Evolutionary conservation across 2,888 invertebrate genomes (phyloP), one percentile per base, ranked within the genome.

Genomic region (Petrolisthes cinctipes): DNA sequence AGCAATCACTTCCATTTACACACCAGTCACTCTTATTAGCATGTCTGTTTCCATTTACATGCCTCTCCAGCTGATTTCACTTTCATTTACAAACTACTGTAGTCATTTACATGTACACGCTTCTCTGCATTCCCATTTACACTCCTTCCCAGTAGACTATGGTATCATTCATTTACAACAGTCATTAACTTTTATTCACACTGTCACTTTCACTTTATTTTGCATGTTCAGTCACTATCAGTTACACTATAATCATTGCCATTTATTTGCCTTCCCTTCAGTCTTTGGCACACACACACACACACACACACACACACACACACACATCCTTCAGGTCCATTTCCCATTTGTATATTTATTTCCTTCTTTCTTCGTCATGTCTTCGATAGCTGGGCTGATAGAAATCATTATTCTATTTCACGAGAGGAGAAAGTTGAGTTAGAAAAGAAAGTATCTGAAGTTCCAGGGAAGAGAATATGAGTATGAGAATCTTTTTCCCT

Each of bases 351-450:
- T 71, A 51, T 71, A 71, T 61, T 4, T 53, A 53, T 61, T 53
- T 82, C 82, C 54, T 83, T 83, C 71, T 83, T 75, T 23, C 75
- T 81, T 86, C 83, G 80, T 71, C 86, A 86, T 66, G 87, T 81
- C 87, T 80, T 75, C 73, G 87, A 83, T 80, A 84, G 87, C 84
- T 84, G 87, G 84, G 83, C 57, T 88, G 87, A 88, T 54, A 66
- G 68, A 83, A 73, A 71, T 88, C 76, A 80, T 84, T 66, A 83
- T 73, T 84, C 84, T 87, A 87, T 88, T 83, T 84, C 83, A 88
- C 81, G 68, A 88, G 73, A 84, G 84, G 87, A 88, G 87, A 88
- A 88, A 88, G 87, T 88, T 88, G 61, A 88, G 87, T 88, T 83
- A 88, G 87, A 88, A 88, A 88, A 80, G 83, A 78, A 82, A 76